These are phyloP conservation scores for Callionymus lyra DNA, from an alignment of 2,113 vertebrate species.

Conservation along the genomic window DNA sequence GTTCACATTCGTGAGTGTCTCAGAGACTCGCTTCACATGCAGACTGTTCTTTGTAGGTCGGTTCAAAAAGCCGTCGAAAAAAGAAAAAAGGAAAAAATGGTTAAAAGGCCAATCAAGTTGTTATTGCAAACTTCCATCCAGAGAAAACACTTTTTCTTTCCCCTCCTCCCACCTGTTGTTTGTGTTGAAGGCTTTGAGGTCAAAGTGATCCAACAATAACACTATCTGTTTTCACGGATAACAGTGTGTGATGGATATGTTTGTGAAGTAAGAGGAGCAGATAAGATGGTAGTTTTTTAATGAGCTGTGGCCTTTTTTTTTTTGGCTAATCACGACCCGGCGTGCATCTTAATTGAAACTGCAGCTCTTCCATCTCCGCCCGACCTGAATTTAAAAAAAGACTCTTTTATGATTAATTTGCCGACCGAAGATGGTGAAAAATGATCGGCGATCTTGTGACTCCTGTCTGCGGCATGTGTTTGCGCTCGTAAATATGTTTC, in stretches of 20 bases:
- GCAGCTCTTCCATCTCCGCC: neutral
- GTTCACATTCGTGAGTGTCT: slow-evolving; percentile 1
- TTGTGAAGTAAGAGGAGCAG: slow-evolving; percentile 27
- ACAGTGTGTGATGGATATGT: slow-evolving; percentile 19
- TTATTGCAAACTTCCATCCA: slow-evolving; percentile 4
- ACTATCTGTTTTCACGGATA: slow-evolving; percentile 33
- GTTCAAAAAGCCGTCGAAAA: slow-evolving; percentile 21
- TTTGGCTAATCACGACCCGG: neutral
- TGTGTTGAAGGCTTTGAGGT: slow-evolving; percentile 38
- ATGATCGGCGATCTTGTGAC: too few relatives aligned
- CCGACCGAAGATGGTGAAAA: too few relatives aligned
- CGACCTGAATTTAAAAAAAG: neutral
- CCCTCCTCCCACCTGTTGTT: slow-evolving; percentile 56
- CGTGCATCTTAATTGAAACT: neutral
- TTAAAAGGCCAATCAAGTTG: slow-evolving; percentile 23
- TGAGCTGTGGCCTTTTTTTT: slow-evolving; percentile 6
- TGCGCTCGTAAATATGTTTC: too few relatives aligned
- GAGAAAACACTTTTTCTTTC: slow-evolving; percentile 2
- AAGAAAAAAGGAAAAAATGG: slow-evolving; percentile 18
- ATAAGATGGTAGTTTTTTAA: slow-evolving; percentile 22
- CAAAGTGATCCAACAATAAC: slow-evolving; percentile 25
- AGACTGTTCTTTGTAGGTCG: slow-evolving; percentile 8
- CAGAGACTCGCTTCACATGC: slow-evolving; percentile 4
- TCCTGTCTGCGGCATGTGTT: too few relatives aligned
- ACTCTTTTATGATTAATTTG: too few relatives aligned